A percentile compares a stretch with the other conserved stretches of the same genome.
phyloP scores from a whole-genome alignment of 64 coral and sea anemone species.

The Pocillopora damicornis region DNA sequence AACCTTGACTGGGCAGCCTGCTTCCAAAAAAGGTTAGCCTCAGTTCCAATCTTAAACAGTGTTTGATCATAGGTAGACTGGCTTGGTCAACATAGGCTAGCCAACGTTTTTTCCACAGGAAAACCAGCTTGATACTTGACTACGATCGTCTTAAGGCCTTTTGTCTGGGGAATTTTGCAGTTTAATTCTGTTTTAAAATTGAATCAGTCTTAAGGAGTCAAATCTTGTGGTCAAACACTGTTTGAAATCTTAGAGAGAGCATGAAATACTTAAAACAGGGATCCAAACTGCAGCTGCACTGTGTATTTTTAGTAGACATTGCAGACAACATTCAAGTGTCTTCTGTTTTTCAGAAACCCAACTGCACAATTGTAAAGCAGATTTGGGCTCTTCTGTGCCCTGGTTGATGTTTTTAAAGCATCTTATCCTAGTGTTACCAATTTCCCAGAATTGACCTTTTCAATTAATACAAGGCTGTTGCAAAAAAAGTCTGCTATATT shows the following conservation, averaged over 20 bases:
- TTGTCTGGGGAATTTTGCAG: background rate
- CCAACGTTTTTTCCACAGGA: too few species aligned
- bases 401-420: too few species aligned
- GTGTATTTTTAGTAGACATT: too few species aligned
- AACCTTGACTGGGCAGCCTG: constrained; percentile 47
- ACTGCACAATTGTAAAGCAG: too few species aligned
- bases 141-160: background rate
- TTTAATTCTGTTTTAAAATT: background rate
- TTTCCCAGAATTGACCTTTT: too few species aligned
- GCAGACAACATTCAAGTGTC: too few species aligned
- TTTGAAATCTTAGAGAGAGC: background rate
- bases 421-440: too few species aligned
- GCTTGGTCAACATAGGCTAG: background rate
- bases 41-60: background rate
- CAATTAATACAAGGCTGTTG: too few species aligned
- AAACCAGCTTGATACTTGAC: too few species aligned
- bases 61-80: background rate
- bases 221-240: constrained; percentile 32
- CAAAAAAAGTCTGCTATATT: too few species aligned
- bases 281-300: background rate
- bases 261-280: background rate
- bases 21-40: constrained; percentile 47
- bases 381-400: too few species aligned
- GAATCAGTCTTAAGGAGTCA: background rate
- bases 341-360: too few species aligned